Conservation (phyloP, 2,113 vertebrate genomes). For the Climacteris rufus region DNA sequence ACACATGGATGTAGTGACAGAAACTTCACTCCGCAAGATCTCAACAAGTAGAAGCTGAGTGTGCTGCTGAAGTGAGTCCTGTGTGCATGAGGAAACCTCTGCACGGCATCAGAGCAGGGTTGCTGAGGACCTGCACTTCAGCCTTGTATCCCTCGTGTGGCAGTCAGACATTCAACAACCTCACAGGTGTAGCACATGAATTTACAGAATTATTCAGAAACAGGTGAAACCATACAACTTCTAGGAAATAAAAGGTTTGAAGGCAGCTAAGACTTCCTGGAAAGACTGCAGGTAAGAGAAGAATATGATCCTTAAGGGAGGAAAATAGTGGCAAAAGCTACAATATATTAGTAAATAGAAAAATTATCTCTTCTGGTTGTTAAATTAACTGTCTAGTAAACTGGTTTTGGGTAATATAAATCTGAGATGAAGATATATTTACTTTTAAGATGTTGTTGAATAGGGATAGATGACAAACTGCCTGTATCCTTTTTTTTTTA, state of each 20-base stretch:
- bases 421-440: not conserved
- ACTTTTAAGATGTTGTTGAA: not conserved
- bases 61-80: not conserved
- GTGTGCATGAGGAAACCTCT: rapidly evolving
- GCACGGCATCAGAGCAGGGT: not conserved
- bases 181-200: not conserved
- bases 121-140: not conserved
- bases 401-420: not conserved
- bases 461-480: not conserved
- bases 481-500: not conserved
- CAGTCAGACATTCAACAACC: not conserved
- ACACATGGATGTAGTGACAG: rapidly evolving
- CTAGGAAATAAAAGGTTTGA: not conserved
- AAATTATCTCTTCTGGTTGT: not conserved
- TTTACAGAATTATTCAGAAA: not conserved
- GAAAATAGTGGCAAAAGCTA: not conserved
- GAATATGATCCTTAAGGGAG: not conserved
- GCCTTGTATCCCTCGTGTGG: rapidly evolving
- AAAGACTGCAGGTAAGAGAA: not conserved
- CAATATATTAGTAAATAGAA: not conserved
- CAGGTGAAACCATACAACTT: not conserved
- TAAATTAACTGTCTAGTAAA: not conserved
- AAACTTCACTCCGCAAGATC: not conserved
- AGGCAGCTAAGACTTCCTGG: not conserved
- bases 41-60: not conserved